Base-by-base conservation (phyloP, 2,113 vertebrate species). In the Boulengeromyrus knoepffleri region DNA sequence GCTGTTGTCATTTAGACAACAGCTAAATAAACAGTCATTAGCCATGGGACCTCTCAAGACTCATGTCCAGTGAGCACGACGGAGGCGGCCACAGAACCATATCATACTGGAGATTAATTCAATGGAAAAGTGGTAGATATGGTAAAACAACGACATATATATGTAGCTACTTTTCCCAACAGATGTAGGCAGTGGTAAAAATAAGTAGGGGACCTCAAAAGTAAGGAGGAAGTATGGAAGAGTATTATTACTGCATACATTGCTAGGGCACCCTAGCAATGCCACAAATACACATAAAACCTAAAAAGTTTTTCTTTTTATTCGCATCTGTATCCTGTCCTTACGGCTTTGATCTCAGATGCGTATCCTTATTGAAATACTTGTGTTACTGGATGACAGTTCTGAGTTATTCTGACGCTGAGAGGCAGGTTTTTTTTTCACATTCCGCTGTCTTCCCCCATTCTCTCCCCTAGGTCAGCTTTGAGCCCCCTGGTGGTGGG, bases 401-500 rank as follows among this genome's bases (percentile, higher is more conserved):
- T 19, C 74, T 80, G 80, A 52, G 85, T 85, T 85, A 62, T 89
- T 49, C 83, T 83, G 74, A 83, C 12, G 31, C 77, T 56, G 74
- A 89, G 88, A 56, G 70, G 66, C 74, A 83, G 31, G 49, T 2
- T 53, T 36, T n/a, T 47, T 46, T 47, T 31, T 13, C 92, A 49
- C 21, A 7, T 89, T 85, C 77, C 50, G 13, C n/a, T 84, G 89
- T 45, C 89, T 88, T 92, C 93, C 91, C 94, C 93, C 84, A 31
- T 87, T 87, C n/a, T 36, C n/a, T 87, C 85, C 85, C 85, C 50
- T 93, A 3, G 88, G 93, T 93, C 92, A 9, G 27, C 90, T 93
- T 90, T 92, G 93, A 91, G 95, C 93, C 95, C 93, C 95, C 96
- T 96, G 95, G 94, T 96, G 95, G 95, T 88, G 84, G 94, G 95